These are phyloP conservation scores for Bombus polaris DNA, from an alignment of 1,140 invertebrate genomes.

Conservation along the genomic window DNA sequence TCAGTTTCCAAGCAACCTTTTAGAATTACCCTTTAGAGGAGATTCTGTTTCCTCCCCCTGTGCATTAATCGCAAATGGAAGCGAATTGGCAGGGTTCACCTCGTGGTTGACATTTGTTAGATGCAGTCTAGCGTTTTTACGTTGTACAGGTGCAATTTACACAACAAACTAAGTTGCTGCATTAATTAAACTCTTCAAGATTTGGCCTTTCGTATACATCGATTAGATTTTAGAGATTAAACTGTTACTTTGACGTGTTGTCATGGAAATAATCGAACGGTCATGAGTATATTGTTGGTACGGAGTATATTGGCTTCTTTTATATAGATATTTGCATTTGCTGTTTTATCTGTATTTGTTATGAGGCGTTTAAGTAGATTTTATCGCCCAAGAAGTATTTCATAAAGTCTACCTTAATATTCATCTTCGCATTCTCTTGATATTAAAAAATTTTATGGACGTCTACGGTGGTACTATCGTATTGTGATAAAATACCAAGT, in stretches of 20 bases:
- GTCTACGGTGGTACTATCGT: background rate
- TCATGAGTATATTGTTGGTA: background rate
- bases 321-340: background rate
- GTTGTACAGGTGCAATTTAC: background rate
- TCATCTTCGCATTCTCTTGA: background rate
- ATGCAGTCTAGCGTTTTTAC: background rate
- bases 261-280: background rate
- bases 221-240: background rate
- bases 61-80: background rate
- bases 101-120: constrained; percentile 38
- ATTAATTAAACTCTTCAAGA: constrained; percentile 22
- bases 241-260: background rate
- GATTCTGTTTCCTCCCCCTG: background rate
- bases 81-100: background rate
- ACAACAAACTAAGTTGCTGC: background rate
- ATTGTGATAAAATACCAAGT: background rate
- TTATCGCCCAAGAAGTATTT: background rate
- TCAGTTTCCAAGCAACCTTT: background rate
- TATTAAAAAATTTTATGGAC: constrained; percentile 26
- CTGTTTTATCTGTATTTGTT: background rate
- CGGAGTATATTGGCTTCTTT: too few species aligned
- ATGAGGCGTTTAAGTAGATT: background rate
- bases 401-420: background rate
- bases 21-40: background rate
- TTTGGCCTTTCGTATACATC: background rate